Base-by-base conservation (phyloP, 2,797 vertebrate genomes). In the Periophthalmus magnuspinnatus region DNA sequence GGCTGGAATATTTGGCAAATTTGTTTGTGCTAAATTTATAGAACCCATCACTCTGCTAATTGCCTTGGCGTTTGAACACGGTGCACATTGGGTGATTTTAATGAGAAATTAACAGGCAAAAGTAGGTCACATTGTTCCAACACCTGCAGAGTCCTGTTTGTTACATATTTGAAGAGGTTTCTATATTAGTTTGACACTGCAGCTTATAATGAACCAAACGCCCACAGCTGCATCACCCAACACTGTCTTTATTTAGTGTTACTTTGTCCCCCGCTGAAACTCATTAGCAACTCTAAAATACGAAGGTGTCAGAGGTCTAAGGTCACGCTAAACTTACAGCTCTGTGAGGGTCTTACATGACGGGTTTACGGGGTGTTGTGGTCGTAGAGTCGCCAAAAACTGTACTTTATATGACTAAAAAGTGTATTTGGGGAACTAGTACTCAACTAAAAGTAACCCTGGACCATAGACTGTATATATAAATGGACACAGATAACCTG, bases 51-150 rank as follows among this genome's bases (percentile, higher is more conserved):
- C 13, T 9, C 41, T 17, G 38, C 38, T 63, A 63, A 47, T 28
- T 63, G 61, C 38, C 61, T 45, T 19, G 2, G 57, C 28, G 47
- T 65, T 58, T 57, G 54, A 63, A 69, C 14, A 36, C 7, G 67
- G 22, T 17, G 48, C 55, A 60, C 16, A 34, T 32, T 13, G 32
- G 24, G 52, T 33, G 3, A 54, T 64, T 61, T 22, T 14, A 64
- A 71, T 67, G 36, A 68, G 34, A 24, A 22, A 19, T 52, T 10
- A 32, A 48, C 13, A 48, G 13, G 41, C 21, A 10, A 64, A 64
- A 52, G 64, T 65, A 34, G 48, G 64, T 52, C 64, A 65, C 48
- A n/a, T 28, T 65, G 64, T 65, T 52, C 64, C 28, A 52, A 65
- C 64, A 65, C 47, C 64, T 65, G 28, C 45, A 52, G 24, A 65